Percentiles rank a stretch among this genome's conserved stretches.
These are phyloP conservation scores for Salpingus planirostris DNA, from an alignment of 2,888 invertebrate genomes.

Conservation along the genomic window DNA sequence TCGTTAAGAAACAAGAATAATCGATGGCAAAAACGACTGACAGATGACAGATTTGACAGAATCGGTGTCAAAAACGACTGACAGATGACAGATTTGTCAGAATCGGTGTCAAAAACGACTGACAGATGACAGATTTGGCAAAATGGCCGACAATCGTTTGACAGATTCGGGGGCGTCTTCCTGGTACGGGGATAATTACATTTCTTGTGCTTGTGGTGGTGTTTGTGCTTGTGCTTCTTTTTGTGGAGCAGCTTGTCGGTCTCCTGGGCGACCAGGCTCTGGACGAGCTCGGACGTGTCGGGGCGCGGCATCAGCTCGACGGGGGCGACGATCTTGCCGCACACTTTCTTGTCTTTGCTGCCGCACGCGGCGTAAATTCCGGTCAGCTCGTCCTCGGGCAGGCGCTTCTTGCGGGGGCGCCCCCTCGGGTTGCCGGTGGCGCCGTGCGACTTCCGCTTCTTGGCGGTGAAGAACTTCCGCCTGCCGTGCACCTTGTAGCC, in stretches of 20 bases:
- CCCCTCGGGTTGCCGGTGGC: slow-evolving; percentile 10
- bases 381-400: slow-evolving; percentile 9
- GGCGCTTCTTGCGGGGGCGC: slow-evolving; percentile 15
- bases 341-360: slow-evolving; percentile 33
- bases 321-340: slow-evolving; percentile 35
- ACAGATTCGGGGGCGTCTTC: too few relatives aligned
- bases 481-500: slow-evolving; percentile 44
- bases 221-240: slow-evolving; percentile 30
- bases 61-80: too few relatives aligned
- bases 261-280: slow-evolving; percentile 27
- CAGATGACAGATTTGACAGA: too few relatives aligned
- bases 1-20: too few relatives aligned
- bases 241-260: slow-evolving; percentile 26
- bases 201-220: slow-evolving; percentile 34
- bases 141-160: too few relatives aligned
- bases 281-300: slow-evolving; percentile 23
- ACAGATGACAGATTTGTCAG: too few relatives aligned
- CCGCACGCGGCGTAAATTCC: slow-evolving; percentile 25
- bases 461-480: slow-evolving; percentile 35
- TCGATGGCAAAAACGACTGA: too few relatives aligned
- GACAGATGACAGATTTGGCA: too few relatives aligned
- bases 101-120: too few relatives aligned
- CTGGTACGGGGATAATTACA: slow-evolving; percentile 6
- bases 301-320: slow-evolving; percentile 15
- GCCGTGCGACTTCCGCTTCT: slow-evolving; percentile 20